Conservation (phyloP, 2,888 invertebrate genomes). For the Conus canariensis region DNA sequence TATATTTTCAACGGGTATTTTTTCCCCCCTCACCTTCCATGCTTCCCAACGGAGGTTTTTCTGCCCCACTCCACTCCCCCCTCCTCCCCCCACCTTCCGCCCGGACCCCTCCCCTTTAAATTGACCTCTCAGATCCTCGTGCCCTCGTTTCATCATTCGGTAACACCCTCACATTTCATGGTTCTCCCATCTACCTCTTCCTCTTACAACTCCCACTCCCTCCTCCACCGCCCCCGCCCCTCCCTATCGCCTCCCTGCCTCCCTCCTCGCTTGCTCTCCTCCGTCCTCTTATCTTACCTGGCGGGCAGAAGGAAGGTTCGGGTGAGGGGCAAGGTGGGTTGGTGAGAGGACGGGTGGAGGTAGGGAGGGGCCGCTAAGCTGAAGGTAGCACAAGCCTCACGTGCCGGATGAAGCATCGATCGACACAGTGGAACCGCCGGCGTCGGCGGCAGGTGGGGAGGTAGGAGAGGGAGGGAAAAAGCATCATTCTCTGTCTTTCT, state of each 20-base stretch:
- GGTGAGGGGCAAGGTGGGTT: neutral
- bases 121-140: neutral
- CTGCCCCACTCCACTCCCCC: neutral
- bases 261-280: no score
- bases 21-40: no score
- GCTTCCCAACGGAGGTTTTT: neutral
- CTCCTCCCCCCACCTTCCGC: neutral
- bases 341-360: neutral
- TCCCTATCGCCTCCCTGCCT: neutral
- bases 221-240: neutral
- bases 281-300: neutral
- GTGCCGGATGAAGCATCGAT: conserved; percentile 10
- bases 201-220: neutral
- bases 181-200: neutral
- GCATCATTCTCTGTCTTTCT: no score
- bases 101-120: neutral
- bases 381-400: conserved; percentile 11
- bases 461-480: neutral
- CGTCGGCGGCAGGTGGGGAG: neutral
- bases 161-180: neutral
- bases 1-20: no score
- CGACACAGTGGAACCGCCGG: neutral
- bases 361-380: neutral
- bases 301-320: neutral
- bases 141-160: neutral